These are phyloP conservation scores for Amphiprion percula DNA, from an alignment of 2,113 vertebrate genomes.

Conservation along the genomic window DNA sequence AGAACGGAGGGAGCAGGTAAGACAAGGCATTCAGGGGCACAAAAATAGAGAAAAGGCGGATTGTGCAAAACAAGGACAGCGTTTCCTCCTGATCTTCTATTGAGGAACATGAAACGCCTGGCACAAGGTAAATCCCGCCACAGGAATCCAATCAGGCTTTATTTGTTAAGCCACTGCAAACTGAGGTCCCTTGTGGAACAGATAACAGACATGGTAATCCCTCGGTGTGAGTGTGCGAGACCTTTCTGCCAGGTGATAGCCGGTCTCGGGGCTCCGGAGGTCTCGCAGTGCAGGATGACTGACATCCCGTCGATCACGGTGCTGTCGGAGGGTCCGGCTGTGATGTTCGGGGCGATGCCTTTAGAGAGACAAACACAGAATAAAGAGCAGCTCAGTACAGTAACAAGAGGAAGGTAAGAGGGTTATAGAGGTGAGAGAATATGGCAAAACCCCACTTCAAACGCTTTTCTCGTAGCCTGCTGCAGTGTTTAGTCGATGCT, in stretches of 20 bases:
- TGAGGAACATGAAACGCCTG: conserved; percentile 52
- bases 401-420: conserved; percentile 46
- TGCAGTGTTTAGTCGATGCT: conserved; percentile 54
- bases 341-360: conserved; percentile 99
- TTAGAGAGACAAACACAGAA: conserved; percentile 22
- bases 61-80: conserved; percentile 31
- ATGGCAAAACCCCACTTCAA: conserved; percentile 56
- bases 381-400: conserved; percentile 34
- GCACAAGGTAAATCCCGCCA: conserved; percentile 40
- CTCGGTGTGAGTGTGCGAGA: conserved; percentile 54
- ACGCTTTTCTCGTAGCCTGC: conserved; percentile 33
- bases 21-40: neutral
- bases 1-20: neutral
- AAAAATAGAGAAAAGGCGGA: conserved; percentile 7
- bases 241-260: conserved; percentile 99
- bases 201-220: conserved; percentile 57
- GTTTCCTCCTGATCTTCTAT: conserved; percentile 41
- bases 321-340: conserved; percentile 95
- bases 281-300: conserved; percentile 94
- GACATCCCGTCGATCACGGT: conserved; percentile 97
- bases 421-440: conserved; percentile 49
- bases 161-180: conserved; percentile 64
- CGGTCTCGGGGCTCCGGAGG: conserved; percentile 93
- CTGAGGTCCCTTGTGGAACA: conserved; percentile 40
- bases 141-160: conserved; percentile 66